phyloP scores from a whole-genome alignment of 2,113 vertebrate species.

The Mola mola region DNA sequence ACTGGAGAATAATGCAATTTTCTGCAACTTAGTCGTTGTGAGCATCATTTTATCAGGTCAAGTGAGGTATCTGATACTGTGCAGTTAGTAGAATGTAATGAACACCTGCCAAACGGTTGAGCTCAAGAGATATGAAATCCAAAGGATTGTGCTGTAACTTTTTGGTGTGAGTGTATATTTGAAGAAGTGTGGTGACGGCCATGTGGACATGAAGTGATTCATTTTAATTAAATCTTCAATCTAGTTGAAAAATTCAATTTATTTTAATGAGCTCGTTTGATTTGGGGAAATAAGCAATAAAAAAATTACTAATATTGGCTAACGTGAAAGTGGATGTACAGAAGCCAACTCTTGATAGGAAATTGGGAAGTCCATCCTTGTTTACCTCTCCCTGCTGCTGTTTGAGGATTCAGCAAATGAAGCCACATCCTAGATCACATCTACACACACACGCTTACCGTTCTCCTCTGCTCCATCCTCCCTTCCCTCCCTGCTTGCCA shows the following conservation, averaged over 20 bases:
- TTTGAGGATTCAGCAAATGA: conserved; percentile 49
- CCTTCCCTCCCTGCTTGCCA: conserved; percentile 50
- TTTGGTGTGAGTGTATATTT: neutral
- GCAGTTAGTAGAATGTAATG: too few species aligned
- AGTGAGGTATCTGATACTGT: too few species aligned
- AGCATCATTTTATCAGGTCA: too few species aligned
- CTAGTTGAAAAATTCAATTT: conserved; percentile 29
- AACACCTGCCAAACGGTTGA: too few species aligned
- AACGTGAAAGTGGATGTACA: too few species aligned
- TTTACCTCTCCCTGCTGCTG: conserved; percentile 10
- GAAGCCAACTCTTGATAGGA: neutral
- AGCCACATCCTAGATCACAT: conserved; percentile 37
- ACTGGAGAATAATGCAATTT: too few species aligned
- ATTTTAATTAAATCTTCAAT: conserved; percentile 26
- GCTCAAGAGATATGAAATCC: too few species aligned
- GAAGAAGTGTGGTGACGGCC: neutral
- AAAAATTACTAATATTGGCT: too few species aligned
- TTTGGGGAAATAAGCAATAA: too few species aligned
- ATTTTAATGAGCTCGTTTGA: conserved; percentile 36
- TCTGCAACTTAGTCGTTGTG: too few species aligned
- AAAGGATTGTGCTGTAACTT: too few species aligned
- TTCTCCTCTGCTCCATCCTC: conserved; percentile 33
- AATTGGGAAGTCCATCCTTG: conserved; percentile 5
- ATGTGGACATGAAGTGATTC: conserved; percentile 12
- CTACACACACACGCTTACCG: conserved; percentile 47